phyloP scores from a whole-genome alignment of 1,140 invertebrate genomes.

The Drosophila mayri region DNA sequence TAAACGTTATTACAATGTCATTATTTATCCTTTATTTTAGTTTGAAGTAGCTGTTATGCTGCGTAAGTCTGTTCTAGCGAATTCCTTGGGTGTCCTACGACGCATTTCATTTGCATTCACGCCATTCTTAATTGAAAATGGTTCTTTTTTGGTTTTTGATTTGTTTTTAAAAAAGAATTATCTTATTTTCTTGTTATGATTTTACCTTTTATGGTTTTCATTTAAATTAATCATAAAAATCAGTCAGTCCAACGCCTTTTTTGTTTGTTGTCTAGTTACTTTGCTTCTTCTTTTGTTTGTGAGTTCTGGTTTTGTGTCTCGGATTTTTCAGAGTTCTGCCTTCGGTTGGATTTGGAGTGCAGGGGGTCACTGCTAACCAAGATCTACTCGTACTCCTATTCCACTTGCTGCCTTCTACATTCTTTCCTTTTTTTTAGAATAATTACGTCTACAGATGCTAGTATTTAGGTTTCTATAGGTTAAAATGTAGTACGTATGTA shows the following conservation, averaged over 20 bases:
- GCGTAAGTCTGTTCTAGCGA: constrained; percentile 69
- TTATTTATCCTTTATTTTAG: constrained; percentile 31
- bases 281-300: constrained; percentile 47
- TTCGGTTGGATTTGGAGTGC: constrained; percentile 27
- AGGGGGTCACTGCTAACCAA: constrained; percentile 10
- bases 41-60: constrained; percentile 39
- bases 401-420: constrained; percentile 20
- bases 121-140: constrained; percentile 47
- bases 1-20: constrained; percentile 58
- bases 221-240: constrained; percentile 80
- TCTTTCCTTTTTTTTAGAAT: constrained; percentile 35
- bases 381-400: constrained; percentile 23
- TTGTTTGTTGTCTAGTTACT: constrained; percentile 33
- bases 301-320: constrained; percentile 32
- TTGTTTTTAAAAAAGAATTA: constrained; percentile 46
- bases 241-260: constrained; percentile 76
- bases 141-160: constrained; percentile 39
- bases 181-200: constrained; percentile 10
- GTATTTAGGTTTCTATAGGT: constrained; percentile 67
- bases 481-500: constrained; percentile 79
- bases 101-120: constrained; percentile 20
- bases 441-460: constrained; percentile 66
- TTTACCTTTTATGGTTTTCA: constrained; percentile 1
- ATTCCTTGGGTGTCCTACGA: constrained; percentile 58
- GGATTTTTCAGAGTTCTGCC: constrained; percentile 13